Percentiles rank a stretch among this genome's conserved stretches.
Evolutionary conservation across 2,888 invertebrate species (phyloP).

Genomic region (Branchipolynoe longqiensis): DNA sequence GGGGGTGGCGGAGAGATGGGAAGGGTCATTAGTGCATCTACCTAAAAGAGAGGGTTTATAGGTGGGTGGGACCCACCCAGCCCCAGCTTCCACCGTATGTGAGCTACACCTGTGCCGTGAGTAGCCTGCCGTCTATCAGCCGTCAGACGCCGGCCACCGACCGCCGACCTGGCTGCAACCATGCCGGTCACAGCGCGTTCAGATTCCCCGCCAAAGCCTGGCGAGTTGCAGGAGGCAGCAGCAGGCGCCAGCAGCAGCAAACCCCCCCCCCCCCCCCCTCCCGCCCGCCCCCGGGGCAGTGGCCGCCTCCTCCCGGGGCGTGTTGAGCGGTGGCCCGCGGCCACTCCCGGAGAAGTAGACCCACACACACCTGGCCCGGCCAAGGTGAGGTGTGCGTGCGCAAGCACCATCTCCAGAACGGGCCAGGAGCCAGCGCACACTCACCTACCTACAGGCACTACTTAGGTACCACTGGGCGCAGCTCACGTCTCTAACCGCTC

Average conservation of each 20-base stretch:
- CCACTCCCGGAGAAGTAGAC: slow-evolving; percentile 6
- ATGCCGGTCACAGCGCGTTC: neutral
- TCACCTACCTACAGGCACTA: no score
- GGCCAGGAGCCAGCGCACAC: neutral
- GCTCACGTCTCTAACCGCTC: no score
- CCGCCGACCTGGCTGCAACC: neutral
- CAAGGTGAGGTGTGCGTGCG: slow-evolving; percentile 1
- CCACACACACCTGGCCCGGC: slow-evolving; percentile 36
- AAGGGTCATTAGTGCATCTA: no score
- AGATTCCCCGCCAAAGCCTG: slow-evolving; percentile 22
- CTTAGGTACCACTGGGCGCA: no score
- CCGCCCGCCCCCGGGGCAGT: neutral
- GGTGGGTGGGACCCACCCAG: neutral
- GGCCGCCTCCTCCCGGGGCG: no score
- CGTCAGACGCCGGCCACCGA: neutral
- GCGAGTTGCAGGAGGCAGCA: neutral
- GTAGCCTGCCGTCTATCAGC: no score
- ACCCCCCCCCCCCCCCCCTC: neutral
- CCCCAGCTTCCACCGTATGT: neutral
- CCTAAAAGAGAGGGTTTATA: no score
- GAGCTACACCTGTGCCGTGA: no score
- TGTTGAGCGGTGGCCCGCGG: neutral
- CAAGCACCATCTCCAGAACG: neutral
- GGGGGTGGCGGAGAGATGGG: no score
- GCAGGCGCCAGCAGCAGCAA: neutral